Evolutionary conservation across 2,888 invertebrate genomes (phyloP), one percentile per base, ranked within the genome.

Genomic region (Perithous albicinctus): DNA sequence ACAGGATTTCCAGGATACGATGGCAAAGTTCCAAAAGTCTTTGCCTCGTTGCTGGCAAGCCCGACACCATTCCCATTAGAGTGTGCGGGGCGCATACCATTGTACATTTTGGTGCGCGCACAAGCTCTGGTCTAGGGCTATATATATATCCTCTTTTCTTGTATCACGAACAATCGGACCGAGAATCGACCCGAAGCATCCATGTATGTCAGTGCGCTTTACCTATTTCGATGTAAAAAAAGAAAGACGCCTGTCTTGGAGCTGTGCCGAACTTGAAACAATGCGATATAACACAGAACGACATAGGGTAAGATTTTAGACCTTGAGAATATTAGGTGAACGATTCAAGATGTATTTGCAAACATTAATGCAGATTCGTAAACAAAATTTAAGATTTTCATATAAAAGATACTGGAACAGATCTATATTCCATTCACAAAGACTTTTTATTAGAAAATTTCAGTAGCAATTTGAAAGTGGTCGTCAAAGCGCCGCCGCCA

Each of bases 1-100:
- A 29, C 35, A 70, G 54, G 29, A 75, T 78, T 74, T 78, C 59
- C 46, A 41, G 78, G 15, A 70, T 48, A 66, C 64, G 56, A 48
- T 78, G 85, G 85, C 86, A 85, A 75, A 72, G 83, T 82, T 86
- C 86, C 86, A 84, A 78, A 73, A 84, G 79, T 78, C 83, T 81
- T 83, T 79, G 66, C 80, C 66, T 38, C 73, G 74, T 56, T 80
- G 80, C 81, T 83, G 84, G 85, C 85, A 84, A 78, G 69, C 81
- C 18, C 74, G 70, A 64, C 59, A 78, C 64, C 78, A 66, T 82
- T 82, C 78, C 81, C 81, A 82, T 82, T 78, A 74, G 78, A 75
- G 78, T 48, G 35, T 51, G 64, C 43, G 56, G 64, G 8, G 20
- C 41, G 32, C 51, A 69, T 10, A 64, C 63, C 38, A 46, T 72